Percentiles rank a stretch among this genome's conserved stretches.
These are phyloP conservation scores for Siphlonurus alternatus DNA, from an alignment of 2,888 invertebrate genomes.

Conservation along the genomic window DNA sequence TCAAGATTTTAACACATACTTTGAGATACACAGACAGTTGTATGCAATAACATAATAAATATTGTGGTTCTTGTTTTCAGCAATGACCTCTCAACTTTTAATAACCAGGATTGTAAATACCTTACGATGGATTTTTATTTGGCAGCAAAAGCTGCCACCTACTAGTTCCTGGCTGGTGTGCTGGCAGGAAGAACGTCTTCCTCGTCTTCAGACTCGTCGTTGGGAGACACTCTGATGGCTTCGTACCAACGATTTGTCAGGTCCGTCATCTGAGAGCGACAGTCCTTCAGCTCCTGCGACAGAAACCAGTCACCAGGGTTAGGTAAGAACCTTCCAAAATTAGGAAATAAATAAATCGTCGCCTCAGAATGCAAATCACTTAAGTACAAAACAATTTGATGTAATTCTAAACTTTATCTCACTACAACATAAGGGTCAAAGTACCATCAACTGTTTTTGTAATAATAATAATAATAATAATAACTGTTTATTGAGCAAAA, in stretches of 20 bases:
- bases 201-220: slow-evolving; percentile 63
- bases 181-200: slow-evolving; percentile 17
- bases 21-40: no score
- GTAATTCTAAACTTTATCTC: neutral
- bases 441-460: neutral
- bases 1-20: no score
- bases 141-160: no score
- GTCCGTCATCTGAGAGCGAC: slow-evolving; percentile 91
- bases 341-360: neutral
- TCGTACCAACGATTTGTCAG: slow-evolving; percentile 96
- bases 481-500: no score
- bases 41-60: no score
- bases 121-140: no score
- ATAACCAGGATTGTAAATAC: no score
- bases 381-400: neutral
- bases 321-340: neutral
- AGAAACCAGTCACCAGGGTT: slow-evolving; percentile 13
- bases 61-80: no score
- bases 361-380: no score
- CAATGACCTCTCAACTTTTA: no score
- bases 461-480: slow-evolving; percentile 1
- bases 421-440: neutral
- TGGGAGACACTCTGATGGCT: slow-evolving; percentile 77
- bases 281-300: slow-evolving; percentile 79
- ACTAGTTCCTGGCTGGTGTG: neutral